Evolutionary conservation across 2,797 vertebrate species (phyloP), one percentile per base, ranked within the genome.

Genomic region (Harpagifer antarcticus): DNA sequence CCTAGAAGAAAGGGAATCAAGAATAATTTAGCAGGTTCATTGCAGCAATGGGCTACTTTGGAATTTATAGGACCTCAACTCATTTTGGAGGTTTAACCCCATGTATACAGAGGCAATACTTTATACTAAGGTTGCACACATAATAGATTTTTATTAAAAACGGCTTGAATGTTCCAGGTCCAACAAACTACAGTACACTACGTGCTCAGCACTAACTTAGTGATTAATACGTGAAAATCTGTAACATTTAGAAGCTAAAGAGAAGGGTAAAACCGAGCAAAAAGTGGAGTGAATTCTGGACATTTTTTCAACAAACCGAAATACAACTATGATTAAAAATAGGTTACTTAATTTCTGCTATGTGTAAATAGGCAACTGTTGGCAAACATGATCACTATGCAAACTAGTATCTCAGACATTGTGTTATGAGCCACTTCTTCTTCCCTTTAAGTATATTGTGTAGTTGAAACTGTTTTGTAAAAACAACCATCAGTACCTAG

Each of bases 1-100:
- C 88, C 97, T 99, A 59, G 43, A 72, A 63, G 33, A 77, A 44
- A 74, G 23, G 45, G 9, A 74, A 47, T 8, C 47, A 60, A 60
- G 33, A 19, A 53, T 14, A 2, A 56, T 77, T 75, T 17, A 33
- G 44, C 40, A 47, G 33, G 33, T 37, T 37, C 33, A 9, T 2
- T 37, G 33, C 33, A 37, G 6, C 33, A 37, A 37, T 37, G 17
- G 14, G 37, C 14, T 23, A n/a, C 14, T 31, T 44, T 73, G 53
- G 33, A 31, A n/a, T 42, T 10, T 17, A 45, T 19, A 48, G 8
- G 15, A 66, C 14, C 43, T 5, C 27, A 23, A 16, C 16, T 33
- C 9, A 33, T 33, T 3, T 19, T 58, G 7, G n/a, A 43, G 19
- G 56, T 19, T 40, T 13, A 20, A 15, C 8, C n/a, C n/a, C 10